Conservation (phyloP, 2,888 invertebrate genomes). For the Leptogaster cylindrica region DNA sequence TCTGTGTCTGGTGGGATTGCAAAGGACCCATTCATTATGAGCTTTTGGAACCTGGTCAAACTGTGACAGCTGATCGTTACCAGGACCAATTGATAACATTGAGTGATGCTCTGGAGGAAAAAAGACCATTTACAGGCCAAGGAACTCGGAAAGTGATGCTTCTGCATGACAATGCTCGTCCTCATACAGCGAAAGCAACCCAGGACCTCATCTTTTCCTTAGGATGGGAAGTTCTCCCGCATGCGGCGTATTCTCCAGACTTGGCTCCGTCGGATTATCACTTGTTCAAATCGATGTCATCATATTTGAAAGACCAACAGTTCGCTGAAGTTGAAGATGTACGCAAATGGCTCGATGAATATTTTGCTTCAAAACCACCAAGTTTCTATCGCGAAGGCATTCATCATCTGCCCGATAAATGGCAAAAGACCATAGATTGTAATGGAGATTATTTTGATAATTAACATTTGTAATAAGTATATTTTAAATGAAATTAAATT, state of each 20-base stretch:
- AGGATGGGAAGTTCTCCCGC: not conserved
- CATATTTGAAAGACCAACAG: not conserved
- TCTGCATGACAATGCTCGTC: conserved; percentile 1
- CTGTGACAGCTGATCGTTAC: conserved; percentile 11
- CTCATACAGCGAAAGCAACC: not conserved
- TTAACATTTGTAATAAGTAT: not conserved
- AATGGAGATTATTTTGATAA: not conserved
- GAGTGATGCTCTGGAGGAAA: conserved; percentile 9
- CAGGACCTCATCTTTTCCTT: conserved; percentile 8
- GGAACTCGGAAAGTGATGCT: conserved; percentile 1
- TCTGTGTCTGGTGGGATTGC: too few species aligned
- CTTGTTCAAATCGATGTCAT: not conserved
- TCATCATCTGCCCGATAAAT: conserved; percentile 15
- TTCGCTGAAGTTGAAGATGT: not conserved
- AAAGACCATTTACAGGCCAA: conserved; percentile 8
- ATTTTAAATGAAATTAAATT: not conserved
- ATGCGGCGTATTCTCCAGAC: not conserved
- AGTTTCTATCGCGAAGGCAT: conserved; percentile 5
- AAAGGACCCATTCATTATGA: conserved; percentile 1
- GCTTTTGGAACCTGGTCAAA: conserved; percentile 7
- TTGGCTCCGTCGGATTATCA: not conserved
- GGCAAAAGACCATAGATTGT: conserved; percentile 4
- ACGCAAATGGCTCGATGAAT: conserved; percentile 6
- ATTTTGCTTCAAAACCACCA: too few species aligned
- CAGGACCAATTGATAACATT: conserved; percentile 12